phyloP scores from a whole-genome alignment of 2,113 vertebrate species.

The cattle (Bos taurus) region ARS-UCD2.0 NC_037339.1:80900501-80901000 shows the following conservation, averaged over 20 bases:
- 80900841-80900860: neutral
- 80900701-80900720: neutral
- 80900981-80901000: neutral
- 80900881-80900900: neutral
- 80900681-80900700: neutral
- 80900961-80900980: neutral
- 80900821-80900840: neutral
- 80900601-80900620: neutral
- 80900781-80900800: neutral
- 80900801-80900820: neutral
- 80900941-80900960: accelerated
- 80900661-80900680: neutral
- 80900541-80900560: neutral
- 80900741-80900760: neutral
- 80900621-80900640: neutral
- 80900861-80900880: neutral
- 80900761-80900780: neutral
- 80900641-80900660: neutral
- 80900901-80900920: neutral
- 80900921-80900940: neutral
- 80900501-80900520: too few relatives aligned
- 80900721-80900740: neutral
- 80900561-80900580: neutral
- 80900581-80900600: neutral
- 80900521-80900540: too few relatives aligned